A percentile compares a stretch with the other conserved stretches of the same genome.
phyloP scores from a whole-genome alignment of 64 coral and sea anemone species.

The Pocillopora damicornis region DNA sequence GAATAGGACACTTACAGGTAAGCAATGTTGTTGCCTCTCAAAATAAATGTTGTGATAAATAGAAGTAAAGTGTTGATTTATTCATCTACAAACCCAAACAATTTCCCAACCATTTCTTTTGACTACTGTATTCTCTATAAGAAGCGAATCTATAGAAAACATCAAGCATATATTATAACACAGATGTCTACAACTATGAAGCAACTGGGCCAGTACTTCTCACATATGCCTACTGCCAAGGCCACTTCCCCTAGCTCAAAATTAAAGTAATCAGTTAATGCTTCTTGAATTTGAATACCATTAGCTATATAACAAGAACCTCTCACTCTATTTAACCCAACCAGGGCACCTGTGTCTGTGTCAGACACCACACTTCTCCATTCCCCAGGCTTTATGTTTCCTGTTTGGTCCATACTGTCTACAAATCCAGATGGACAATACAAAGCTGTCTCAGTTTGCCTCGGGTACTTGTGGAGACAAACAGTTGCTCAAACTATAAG shows the following conservation, averaged over 20 bases:
- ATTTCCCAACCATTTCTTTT: too few species aligned
- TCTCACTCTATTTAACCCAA: conserved; percentile 31
- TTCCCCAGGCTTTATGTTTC: conserved; percentile 59
- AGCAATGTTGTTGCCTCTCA: too few species aligned
- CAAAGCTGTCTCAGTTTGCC: conserved; percentile 27
- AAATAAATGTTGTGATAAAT: too few species aligned
- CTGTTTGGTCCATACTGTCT: conserved; percentile 40
- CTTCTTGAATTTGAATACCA: conserved; percentile 27
- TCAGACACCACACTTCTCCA: conserved; percentile 59
- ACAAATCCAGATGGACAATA: conserved; percentile 53
- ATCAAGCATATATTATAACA: too few species aligned
- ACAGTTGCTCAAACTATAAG: conserved; percentile 39
- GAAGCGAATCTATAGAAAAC: too few species aligned
- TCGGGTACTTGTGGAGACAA: conserved; percentile 40
- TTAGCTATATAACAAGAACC: conserved; percentile 23
- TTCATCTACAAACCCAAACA: too few species aligned
- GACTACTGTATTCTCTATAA: too few species aligned
- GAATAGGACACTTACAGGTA: too few species aligned
- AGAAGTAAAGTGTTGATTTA: too few species aligned
- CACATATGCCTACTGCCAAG: conserved; percentile 39
- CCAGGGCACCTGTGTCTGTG: conserved; percentile 18
- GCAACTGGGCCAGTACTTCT: conserved; percentile 51
- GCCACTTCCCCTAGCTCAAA: conserved; percentile 41
- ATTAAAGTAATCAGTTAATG: conserved; percentile 47
- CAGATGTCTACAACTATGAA: not conserved